phyloP scores from a whole-genome alignment of 2,113 vertebrate genomes.

The Marmota flaviventris region DNA sequence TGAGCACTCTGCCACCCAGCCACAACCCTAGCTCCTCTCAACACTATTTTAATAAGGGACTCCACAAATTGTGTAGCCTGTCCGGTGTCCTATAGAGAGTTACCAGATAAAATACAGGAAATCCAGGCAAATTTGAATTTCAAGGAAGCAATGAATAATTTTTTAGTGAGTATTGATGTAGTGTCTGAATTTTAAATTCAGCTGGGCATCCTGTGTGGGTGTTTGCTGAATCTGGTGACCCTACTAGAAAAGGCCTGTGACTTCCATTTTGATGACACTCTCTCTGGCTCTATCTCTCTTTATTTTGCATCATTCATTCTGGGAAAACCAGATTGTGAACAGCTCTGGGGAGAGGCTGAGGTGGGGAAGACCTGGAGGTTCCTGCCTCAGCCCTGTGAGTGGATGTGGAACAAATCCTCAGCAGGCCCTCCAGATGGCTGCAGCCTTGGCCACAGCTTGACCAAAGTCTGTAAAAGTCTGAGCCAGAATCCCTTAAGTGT shows the following conservation, averaged over 20 bases:
- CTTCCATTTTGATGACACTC: neutral
- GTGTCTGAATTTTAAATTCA: slow-evolving; percentile 17
- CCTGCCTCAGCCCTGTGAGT: neutral
- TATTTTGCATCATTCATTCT: neutral
- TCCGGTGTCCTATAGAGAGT: neutral
- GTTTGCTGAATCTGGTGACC: neutral
- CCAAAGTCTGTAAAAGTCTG: neutral
- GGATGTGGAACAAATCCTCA: neutral
- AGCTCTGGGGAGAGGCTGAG: neutral
- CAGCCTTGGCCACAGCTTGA: neutral
- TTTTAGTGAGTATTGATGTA: neutral
- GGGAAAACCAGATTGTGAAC: neutral
- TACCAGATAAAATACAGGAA: slow-evolving; percentile 24
- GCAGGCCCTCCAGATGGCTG: neutral
- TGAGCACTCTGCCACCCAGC: neutral
- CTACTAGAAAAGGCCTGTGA: neutral
- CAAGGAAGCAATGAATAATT: slow-evolving; percentile 19
- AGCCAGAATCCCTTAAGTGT: too few relatives aligned
- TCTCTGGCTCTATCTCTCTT: neutral
- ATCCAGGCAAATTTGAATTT: neutral
- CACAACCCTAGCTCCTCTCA: neutral
- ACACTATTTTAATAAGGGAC: neutral
- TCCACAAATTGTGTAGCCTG: neutral
- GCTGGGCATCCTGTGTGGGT: neutral
- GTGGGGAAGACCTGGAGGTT: neutral